These are phyloP conservation scores for Lochmaea crataegi DNA, from an alignment of 2,888 invertebrate species.

Conservation along the genomic window DNA sequence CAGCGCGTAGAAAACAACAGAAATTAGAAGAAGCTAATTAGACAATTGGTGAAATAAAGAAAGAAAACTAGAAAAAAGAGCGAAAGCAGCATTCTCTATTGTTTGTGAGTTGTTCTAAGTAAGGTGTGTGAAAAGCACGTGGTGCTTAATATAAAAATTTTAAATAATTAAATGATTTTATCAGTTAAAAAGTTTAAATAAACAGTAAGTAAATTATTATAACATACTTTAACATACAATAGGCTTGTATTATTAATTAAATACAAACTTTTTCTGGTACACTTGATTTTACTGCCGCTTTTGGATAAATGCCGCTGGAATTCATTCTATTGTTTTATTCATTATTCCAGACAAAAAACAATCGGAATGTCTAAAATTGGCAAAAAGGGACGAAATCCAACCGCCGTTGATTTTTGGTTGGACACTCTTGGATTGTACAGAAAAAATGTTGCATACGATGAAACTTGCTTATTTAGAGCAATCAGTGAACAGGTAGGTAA, in stretches of 20 bases:
- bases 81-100: not conserved
- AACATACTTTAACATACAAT: no score
- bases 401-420: constrained; percentile 78
- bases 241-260: no score
- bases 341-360: not conserved
- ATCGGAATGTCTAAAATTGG: constrained; percentile 44
- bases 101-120: not conserved
- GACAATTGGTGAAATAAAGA: not conserved
- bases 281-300: not conserved
- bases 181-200: not conserved
- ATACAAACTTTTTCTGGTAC: no score
- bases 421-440: constrained; percentile 84
- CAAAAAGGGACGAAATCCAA: constrained; percentile 60
- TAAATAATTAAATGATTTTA: not conserved
- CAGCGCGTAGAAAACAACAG: not conserved
- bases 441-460: constrained; percentile 90
- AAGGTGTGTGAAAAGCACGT: not conserved
- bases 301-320: not conserved
- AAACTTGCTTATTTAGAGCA: constrained; percentile 88
- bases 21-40: not conserved
- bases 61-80: not conserved
- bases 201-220: not conserved
- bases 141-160: not conserved
- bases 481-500: constrained; percentile 87
- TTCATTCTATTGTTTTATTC: not conserved